Percentiles rank a stretch among this genome's conserved stretches.
These are phyloP conservation scores for Mellivora capensis DNA, from an alignment of 2,113 vertebrate species.

Conservation along the genomic window DNA sequence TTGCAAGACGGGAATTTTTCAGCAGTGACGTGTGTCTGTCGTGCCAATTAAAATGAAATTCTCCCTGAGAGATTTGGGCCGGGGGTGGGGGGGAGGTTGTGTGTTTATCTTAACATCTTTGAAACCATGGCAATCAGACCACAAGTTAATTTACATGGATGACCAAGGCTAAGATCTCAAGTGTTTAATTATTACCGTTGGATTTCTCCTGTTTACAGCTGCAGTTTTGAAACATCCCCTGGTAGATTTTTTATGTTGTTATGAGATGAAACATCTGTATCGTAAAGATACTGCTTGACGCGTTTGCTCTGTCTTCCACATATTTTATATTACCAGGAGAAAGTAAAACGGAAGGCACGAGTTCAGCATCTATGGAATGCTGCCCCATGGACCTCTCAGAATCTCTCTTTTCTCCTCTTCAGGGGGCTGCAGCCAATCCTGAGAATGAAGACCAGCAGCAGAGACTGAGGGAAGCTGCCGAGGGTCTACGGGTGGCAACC, in stretches of 20 bases:
- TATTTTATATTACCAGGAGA: neutral
- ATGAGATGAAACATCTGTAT: neutral
- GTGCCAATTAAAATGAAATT: neutral
- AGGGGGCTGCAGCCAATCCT: slow-evolving; percentile 98
- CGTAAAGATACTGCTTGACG: neutral
- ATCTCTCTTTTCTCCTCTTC: slow-evolving; percentile 23
- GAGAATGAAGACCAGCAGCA: slow-evolving; percentile 99
- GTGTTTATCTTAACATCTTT: neutral
- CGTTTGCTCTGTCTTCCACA: neutral
- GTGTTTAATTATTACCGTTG: neutral
- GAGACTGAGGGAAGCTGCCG: slow-evolving; percentile 94
- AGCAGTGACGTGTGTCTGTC: neutral
- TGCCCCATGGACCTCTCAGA: neutral
- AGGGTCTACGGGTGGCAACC: slow-evolving; percentile 95
- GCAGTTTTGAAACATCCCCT: neutral
- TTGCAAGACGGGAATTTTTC: neutral
- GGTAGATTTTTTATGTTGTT: neutral
- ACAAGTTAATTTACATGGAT: neutral
- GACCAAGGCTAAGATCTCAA: neutral
- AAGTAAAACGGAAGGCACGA: neutral
- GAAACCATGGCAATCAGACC: neutral
- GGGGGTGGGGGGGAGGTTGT: too few relatives aligned
- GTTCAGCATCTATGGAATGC: neutral
- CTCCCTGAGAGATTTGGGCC: neutral
- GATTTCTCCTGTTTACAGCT: neutral